A percentile compares a stretch with the other conserved stretches of the same genome.
These are phyloP conservation scores for Neoniphon sammara DNA, from an alignment of 2,797 vertebrate genomes.

Conservation along the genomic window DNA sequence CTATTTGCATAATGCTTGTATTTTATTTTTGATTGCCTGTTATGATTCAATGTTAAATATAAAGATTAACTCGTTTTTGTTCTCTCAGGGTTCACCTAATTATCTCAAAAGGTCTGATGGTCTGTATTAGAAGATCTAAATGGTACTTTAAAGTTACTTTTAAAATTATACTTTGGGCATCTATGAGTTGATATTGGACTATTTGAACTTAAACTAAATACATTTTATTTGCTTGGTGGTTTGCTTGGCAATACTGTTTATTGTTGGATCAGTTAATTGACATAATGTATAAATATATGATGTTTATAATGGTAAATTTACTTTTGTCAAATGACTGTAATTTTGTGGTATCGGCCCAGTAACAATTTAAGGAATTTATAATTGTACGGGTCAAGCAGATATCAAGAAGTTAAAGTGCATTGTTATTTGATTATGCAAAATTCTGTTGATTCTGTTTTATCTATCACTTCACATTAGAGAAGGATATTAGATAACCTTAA, in stretches of 20 bases:
- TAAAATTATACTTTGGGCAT: conserved; percentile 35
- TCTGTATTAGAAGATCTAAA: conserved; percentile 27
- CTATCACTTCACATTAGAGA: conserved; percentile 50
- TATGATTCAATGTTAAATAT: conserved; percentile 6
- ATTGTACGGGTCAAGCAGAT: conserved; percentile 13
- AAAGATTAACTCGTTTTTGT: conserved; percentile 52
- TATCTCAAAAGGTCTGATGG: conserved; percentile 31
- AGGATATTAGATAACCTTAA: not conserved
- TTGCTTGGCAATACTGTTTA: conserved; percentile 23
- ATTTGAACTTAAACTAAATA: conserved; percentile 15
- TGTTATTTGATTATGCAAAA: conserved; percentile 40
- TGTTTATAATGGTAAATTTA: conserved; percentile 37
- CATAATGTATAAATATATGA: conserved; percentile 21
- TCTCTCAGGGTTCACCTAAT: conserved; percentile 67
- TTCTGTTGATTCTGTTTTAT: conserved; percentile 35
- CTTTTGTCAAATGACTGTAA: conserved; percentile 22
- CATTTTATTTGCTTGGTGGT: not conserved
- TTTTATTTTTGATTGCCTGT: conserved; percentile 44
- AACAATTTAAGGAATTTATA: conserved; percentile 15
- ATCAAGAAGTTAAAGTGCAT: conserved; percentile 4
- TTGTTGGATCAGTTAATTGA: conserved; percentile 30
- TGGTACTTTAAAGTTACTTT: conserved; percentile 43
- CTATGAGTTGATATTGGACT: conserved; percentile 31
- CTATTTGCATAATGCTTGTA: not conserved
- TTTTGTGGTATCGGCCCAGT: conserved; percentile 2